Percentiles rank a stretch among this genome's conserved stretches.
Conservation (phyloP, 2,797 vertebrate genomes). For the Hoplostethus atlanticus region DNA sequence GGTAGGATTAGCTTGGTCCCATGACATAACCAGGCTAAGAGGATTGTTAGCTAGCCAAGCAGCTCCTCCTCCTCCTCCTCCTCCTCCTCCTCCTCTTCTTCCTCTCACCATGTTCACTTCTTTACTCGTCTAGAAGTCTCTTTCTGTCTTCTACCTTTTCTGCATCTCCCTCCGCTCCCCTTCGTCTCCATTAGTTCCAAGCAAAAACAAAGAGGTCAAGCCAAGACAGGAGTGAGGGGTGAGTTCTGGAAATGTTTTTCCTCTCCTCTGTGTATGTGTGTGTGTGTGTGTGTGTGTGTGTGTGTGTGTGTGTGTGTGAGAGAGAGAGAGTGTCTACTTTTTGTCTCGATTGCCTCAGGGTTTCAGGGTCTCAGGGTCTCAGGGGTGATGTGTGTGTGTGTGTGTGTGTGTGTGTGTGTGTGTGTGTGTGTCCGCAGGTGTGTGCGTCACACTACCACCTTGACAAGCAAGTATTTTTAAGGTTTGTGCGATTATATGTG, state of each 20-base stretch:
- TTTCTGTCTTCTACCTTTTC: slow-evolving; percentile 18
- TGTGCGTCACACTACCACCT: slow-evolving; percentile 4
- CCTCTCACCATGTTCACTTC: slow-evolving; percentile 63
- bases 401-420: too few relatives aligned
- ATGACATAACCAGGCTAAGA: slow-evolving; percentile 85
- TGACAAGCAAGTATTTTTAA: too few relatives aligned
- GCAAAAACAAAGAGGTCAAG: slow-evolving; percentile 24
- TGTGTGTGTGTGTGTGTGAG: neutral
- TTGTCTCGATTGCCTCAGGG: too few relatives aligned
- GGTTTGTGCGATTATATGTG: too few relatives aligned
- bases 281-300: slow-evolving; percentile 6
- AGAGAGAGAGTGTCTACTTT: too few relatives aligned
- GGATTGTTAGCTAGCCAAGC: slow-evolving; percentile 77
- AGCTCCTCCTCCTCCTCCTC: slow-evolving; percentile 67
- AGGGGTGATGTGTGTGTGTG: too few relatives aligned
- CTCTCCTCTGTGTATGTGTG: slow-evolving; percentile 1
- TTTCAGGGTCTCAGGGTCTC: too few relatives aligned
- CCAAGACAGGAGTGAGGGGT: slow-evolving; percentile 45
- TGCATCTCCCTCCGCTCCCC: neutral
- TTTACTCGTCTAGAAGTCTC: slow-evolving; percentile 52
- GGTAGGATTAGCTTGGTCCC: slow-evolving; percentile 80
- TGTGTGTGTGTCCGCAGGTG: neutral
- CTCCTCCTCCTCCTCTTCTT: slow-evolving; percentile 31
- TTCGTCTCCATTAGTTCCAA: slow-evolving; percentile 15
- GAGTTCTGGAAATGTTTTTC: slow-evolving; percentile 47